phyloP scores from a whole-genome alignment of 1,140 invertebrate genomes.

The Anoplophora glabripennis region DNA sequence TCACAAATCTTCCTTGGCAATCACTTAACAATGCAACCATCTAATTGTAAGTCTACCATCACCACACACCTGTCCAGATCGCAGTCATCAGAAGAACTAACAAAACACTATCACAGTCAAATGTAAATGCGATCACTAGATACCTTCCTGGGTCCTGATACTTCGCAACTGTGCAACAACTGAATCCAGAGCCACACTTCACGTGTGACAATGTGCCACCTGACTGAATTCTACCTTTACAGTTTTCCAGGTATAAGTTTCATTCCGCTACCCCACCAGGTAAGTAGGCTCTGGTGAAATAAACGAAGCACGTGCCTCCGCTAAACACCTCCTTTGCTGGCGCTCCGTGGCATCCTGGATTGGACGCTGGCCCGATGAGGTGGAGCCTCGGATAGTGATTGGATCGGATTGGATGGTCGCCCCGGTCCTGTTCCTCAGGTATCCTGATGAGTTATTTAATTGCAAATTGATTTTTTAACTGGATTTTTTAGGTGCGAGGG shows the following conservation, averaged over 20 bases:
- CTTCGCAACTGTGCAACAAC: no score
- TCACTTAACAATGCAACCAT: no score
- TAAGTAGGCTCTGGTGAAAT: slow-evolving; percentile 7
- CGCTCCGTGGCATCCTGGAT: background rate
- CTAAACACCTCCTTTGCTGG: slow-evolving; percentile 1
- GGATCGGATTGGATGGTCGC: slow-evolving; percentile 15
- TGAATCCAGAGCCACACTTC: slow-evolving; percentile 3
- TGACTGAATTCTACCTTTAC: slow-evolving; percentile 25
- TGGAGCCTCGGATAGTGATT: slow-evolving; percentile 12
- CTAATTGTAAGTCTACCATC: no score
- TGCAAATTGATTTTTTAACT: slow-evolving; percentile 25
- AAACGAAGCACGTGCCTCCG: slow-evolving; percentile 18
- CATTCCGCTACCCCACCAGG: slow-evolving; percentile 10
- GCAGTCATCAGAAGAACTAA: no score
- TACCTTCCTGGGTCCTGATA: no score
- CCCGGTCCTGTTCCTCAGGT: slow-evolving; percentile 12
- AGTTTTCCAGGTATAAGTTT: slow-evolving; percentile 26
- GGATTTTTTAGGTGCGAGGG: slow-evolving; percentile 1
- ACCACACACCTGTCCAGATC: no score
- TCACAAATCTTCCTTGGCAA: no score
- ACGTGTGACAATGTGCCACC: slow-evolving; percentile 20
- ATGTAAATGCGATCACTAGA: no score
- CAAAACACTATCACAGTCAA: no score
- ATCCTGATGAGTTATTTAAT: slow-evolving; percentile 21
- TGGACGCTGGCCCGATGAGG: slow-evolving; percentile 7